Evolutionary conservation across 2,113 vertebrate genomes (phyloP).

Genomic region (Odobenus rosmarus): DNA sequence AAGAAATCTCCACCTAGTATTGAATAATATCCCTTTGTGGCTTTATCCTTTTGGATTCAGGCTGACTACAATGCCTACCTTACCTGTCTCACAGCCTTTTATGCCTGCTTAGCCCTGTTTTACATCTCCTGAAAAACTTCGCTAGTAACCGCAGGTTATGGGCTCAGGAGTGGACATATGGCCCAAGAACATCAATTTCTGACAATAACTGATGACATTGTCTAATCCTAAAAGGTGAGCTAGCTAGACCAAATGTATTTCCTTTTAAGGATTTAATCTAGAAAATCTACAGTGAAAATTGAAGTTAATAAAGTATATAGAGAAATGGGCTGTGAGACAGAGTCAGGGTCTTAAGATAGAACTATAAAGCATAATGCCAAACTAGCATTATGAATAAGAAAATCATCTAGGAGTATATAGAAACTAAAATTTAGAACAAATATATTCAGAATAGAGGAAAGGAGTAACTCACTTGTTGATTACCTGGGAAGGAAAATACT

Average conservation of each 20-base stretch:
- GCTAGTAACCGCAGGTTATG: not conserved
- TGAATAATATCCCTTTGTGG: not conserved
- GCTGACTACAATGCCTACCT: not conserved
- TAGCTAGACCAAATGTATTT: not conserved
- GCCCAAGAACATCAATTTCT: not conserved
- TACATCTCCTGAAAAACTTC: not conserved
- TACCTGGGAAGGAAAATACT: not conserved
- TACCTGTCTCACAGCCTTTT: not conserved
- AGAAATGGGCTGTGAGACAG: not conserved
- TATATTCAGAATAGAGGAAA: not conserved
- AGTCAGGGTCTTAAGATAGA: not conserved
- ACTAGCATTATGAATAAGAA: not conserved
- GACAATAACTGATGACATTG: not conserved
- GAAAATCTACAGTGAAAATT: not conserved
- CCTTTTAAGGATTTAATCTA: not conserved
- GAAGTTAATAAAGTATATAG: not conserved
- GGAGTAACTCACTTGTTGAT: not conserved
- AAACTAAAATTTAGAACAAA: constrained; percentile 28
- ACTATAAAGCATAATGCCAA: not conserved
- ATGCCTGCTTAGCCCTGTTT: not conserved
- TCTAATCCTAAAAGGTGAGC: not conserved
- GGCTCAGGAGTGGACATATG: not conserved
- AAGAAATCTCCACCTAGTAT: not conserved
- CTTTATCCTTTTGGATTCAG: not conserved
- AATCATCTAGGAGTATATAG: not conserved